phyloP scores from a whole-genome alignment of 1,140 invertebrate species.

The Bathynomus jamesi region DNA sequence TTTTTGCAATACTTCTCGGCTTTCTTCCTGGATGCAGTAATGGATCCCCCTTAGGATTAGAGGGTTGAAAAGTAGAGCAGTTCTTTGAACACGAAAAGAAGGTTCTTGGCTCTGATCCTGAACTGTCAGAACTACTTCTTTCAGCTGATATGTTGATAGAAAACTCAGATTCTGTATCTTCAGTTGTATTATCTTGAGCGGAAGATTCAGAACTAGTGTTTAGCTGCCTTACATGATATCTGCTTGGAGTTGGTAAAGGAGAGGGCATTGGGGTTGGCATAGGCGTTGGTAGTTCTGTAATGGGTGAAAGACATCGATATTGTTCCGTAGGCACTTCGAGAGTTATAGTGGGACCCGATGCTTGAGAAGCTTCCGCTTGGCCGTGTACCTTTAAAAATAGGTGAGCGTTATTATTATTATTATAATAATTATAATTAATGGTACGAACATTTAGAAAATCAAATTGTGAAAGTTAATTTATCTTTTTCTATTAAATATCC shows the following conservation, averaged over 20 bases:
- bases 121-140: slow-evolving; percentile 29
- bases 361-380: slow-evolving; percentile 37
- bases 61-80: slow-evolving; percentile 6
- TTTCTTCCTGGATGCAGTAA: slow-evolving; percentile 14
- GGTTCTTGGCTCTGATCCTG: slow-evolving; percentile 25
- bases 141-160: slow-evolving; percentile 31
- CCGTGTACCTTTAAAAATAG: slow-evolving; percentile 26
- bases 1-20: slow-evolving; percentile 9
- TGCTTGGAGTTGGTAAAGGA: slow-evolving; percentile 55
- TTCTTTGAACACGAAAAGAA: slow-evolving; percentile 21
- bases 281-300: slow-evolving; percentile 61
- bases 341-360: slow-evolving; percentile 58
- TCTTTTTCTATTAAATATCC: too few relatives aligned
- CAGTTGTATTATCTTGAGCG: slow-evolving; percentile 27
- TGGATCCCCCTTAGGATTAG: slow-evolving; percentile 3
- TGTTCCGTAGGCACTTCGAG: slow-evolving; percentile 61
- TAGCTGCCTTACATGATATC: slow-evolving; percentile 14
- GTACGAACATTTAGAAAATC: too few relatives aligned
- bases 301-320: slow-evolving; percentile 60
- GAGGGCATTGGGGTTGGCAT: slow-evolving; percentile 50
- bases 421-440: too few relatives aligned
- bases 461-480: not conserved
- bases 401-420: not conserved
- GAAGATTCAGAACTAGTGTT: slow-evolving; percentile 28
- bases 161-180: slow-evolving; percentile 34